Evolutionary conservation across 1,140 invertebrate species (phyloP), one percentile per base, ranked within the genome.

Genomic region (Halesus radiatus): DNA sequence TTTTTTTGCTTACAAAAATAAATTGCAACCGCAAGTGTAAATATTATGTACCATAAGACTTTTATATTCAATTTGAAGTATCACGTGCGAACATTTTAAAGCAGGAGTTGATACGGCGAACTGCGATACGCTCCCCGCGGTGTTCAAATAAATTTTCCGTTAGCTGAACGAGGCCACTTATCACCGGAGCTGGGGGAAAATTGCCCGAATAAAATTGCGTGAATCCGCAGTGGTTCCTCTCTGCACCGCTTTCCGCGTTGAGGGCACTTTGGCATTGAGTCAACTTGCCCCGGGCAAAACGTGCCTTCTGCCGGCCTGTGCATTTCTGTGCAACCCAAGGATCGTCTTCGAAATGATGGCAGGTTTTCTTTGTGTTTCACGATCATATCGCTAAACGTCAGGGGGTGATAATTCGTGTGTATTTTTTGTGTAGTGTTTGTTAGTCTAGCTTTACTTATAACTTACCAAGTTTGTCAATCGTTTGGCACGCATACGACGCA

Each of bases 181-280:
- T 62, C n/a, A 22, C 53, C 22, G 73, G n/a, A 16, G 73, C 13
- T 23, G 29, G 22, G 73, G 52, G 3, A 58, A 75, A 45, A 58
- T 58, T 58, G 73, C 73, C 54, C 68, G 68, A 72, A 53, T 72
- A 58, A 75, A 45, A 58, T 58, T 58, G 73, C 73, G 73, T 50
- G 68, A 72, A 53, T 72, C 68, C 68, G 68, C 54, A 58, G 26
- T 26, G 53, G 37, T 58, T 32, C 72, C 23, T 58, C 54, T 37
- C 58, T 75, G 72, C 72, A 23, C 54, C 18, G 18, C 68, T 76
- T 45, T 45, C 37, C 60, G 68, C 76, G 70, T 80, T 70, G 75
- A 73, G 32, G 53, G 60, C 79, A 72, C 74, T 76, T 80, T 80
- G 79, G 79, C 79, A 80, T 66, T 13, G 74, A 70, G 74, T 77